These are phyloP conservation scores for Prunella fulvescens DNA, from an alignment of 2,113 vertebrate genomes.

Conservation along the genomic window DNA sequence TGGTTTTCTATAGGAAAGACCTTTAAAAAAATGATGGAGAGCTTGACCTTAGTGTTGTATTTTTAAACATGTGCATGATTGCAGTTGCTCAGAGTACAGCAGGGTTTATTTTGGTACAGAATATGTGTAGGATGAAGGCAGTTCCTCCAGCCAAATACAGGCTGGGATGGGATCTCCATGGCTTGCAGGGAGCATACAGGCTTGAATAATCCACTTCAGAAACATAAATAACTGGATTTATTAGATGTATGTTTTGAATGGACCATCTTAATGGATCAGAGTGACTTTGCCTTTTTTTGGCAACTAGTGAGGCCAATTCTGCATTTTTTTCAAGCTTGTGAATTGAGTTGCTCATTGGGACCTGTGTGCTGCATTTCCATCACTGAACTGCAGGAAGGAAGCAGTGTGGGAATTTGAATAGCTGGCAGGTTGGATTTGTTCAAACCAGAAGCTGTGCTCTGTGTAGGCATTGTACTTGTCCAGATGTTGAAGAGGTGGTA, in stretches of 20 bases:
- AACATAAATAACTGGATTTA: neutral
- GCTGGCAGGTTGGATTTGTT: neutral
- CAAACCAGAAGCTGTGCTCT: neutral
- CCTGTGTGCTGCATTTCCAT: neutral
- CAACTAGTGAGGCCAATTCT: neutral
- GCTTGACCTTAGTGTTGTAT: neutral
- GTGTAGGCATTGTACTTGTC: neutral
- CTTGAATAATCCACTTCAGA: neutral
- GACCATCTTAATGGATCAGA: fast-evolving
- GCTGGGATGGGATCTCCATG: neutral
- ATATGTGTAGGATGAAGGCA: neutral
- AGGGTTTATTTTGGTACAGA: neutral
- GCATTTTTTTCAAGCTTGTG: neutral
- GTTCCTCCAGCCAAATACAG: fast-evolving
- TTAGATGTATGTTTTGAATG: neutral
- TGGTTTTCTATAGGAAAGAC: neutral
- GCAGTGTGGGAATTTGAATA: neutral
- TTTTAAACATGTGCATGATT: neutral
- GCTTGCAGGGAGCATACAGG: neutral
- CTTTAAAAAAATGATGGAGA: neutral
- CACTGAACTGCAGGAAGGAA: neutral
- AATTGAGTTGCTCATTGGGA: neutral
- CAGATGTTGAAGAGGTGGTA: neutral
- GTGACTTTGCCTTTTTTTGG: neutral
- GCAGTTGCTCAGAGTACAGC: neutral